These are phyloP conservation scores for Chironex yamaguchii DNA, from an alignment of 30 jellyfish, hydroid and myxozoan species.

Conservation along the genomic window DNA sequence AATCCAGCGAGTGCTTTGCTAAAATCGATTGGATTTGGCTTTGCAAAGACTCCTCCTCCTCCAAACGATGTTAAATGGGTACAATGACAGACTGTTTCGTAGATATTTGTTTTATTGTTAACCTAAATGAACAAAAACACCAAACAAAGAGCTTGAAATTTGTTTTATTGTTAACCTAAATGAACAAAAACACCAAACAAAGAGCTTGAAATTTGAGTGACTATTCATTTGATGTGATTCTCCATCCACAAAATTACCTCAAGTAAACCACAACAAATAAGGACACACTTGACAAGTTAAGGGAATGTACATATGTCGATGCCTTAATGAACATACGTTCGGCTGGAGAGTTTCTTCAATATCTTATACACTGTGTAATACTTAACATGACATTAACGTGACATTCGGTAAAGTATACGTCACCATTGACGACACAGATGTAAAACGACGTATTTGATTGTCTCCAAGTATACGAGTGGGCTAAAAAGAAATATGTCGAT, in stretches of 20 bases:
- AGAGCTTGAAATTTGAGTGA: conserved; percentile 54
- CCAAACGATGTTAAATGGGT: conserved; percentile 93
- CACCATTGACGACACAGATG: too few relatives aligned
- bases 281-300: background rate
- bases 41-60: conserved; percentile 92
- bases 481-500: too few relatives aligned
- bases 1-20: conserved; percentile 85
- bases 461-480: too few relatives aligned
- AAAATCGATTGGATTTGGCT: conserved; percentile 87
- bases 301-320: too few relatives aligned
- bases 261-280: background rate
- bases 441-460: too few relatives aligned
- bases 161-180: conserved; percentile 53
- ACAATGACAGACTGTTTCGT: conserved; percentile 76
- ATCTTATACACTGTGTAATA: too few relatives aligned
- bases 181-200: background rate
- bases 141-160: background rate
- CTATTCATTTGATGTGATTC: background rate
- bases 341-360: too few relatives aligned
- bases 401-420: too few relatives aligned
- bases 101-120: conserved; percentile 58
- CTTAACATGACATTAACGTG: too few relatives aligned
- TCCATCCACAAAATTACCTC: background rate
- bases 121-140: background rate
- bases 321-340: too few relatives aligned